These are phyloP conservation scores for Phalanger gymnotis DNA, from an alignment of 2,797 vertebrate genomes.

Conservation along the genomic window DNA sequence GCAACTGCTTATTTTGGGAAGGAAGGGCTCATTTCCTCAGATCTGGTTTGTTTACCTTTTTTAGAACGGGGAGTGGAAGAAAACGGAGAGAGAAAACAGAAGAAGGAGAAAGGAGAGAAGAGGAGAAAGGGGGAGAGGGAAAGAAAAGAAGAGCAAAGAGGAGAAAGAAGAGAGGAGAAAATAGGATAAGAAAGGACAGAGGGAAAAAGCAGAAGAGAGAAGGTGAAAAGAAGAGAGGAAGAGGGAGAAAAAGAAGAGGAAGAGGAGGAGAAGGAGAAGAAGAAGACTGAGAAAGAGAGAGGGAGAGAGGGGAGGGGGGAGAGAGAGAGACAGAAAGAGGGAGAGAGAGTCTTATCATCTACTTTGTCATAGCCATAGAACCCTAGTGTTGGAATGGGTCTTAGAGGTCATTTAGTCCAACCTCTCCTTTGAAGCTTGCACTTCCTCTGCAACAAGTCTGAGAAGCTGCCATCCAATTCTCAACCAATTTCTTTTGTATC, in stretches of 20 bases:
- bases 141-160: background rate
- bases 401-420: background rate
- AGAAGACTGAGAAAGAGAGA: background rate
- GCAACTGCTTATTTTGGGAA: background rate
- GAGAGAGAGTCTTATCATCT: background rate
- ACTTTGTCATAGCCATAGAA: background rate
- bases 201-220: no score
- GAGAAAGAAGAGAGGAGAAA: fast-evolving
- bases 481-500: background rate
- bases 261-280: background rate
- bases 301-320: background rate
- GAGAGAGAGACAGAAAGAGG: background rate
- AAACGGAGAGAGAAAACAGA: background rate
- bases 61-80: background rate
- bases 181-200: no score
- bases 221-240: background rate
- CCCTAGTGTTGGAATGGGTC: background rate
- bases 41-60: background rate
- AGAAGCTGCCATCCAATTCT: background rate
- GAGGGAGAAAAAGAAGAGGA: no score
- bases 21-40: background rate
- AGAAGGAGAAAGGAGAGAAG: background rate
- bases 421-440: background rate
- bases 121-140: background rate
- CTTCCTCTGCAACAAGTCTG: background rate